Conservation (phyloP, 1,140 invertebrate species). For the Formica selysi region DNA sequence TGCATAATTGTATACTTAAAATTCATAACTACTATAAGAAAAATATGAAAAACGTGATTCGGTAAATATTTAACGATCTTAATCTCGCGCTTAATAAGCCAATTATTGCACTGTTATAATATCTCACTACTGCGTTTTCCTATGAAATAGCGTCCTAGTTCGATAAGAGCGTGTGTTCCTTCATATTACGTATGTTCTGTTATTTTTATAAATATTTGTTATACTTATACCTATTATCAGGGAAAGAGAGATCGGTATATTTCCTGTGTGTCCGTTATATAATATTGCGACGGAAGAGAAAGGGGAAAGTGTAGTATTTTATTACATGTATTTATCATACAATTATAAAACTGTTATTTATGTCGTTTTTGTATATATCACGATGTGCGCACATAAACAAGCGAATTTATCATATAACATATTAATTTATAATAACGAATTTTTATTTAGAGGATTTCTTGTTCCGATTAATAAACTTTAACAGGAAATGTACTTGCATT, state of each 20-base stretch:
- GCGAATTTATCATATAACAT: background rate
- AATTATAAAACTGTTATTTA: background rate
- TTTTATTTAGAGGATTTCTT: background rate
- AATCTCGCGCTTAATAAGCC: no score
- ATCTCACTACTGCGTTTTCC: no score
- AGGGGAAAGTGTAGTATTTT: background rate
- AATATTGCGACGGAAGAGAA: background rate
- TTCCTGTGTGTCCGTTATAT: background rate
- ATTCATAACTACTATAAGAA: no score
- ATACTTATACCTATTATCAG: background rate
- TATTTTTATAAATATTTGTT: constrained; percentile 7
- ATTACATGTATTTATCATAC: background rate
- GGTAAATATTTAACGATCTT: no score
- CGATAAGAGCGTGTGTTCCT: background rate
- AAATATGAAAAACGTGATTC: no score
- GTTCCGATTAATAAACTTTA: background rate
- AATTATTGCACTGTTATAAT: no score
- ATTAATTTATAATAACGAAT: background rate
- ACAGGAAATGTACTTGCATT: background rate
- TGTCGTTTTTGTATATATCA: background rate
- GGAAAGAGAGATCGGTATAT: background rate
- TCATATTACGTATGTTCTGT: background rate
- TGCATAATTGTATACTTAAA: no score
- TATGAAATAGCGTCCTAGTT: background rate
- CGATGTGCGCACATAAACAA: background rate